Conservation (phyloP, 2,888 invertebrate species). For the Volucella zonaria region DNA sequence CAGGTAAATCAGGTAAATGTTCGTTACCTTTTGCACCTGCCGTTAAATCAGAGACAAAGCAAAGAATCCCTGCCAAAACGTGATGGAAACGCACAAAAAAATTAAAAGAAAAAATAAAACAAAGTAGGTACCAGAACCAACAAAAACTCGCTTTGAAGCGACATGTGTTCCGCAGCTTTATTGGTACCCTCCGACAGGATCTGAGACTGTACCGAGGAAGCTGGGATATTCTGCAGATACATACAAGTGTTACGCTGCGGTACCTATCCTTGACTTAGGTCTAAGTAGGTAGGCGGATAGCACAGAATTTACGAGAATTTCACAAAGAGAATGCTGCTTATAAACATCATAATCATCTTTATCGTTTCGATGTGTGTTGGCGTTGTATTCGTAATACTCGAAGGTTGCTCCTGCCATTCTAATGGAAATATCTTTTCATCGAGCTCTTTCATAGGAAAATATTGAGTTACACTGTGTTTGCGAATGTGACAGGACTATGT, state of each 20-base stretch:
- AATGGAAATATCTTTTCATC: slow-evolving; percentile 14
- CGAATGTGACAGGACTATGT: slow-evolving; percentile 1
- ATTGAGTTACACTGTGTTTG: slow-evolving; percentile 52
- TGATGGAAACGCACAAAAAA: slow-evolving; percentile 37
- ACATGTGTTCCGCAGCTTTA: slow-evolving; percentile 52
- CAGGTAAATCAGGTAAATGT: slow-evolving; percentile 60
- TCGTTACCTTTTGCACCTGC: slow-evolving; percentile 66
- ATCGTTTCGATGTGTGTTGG: neutral
- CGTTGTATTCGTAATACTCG: neutral
- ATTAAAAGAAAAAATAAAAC: neutral
- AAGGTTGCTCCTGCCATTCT: slow-evolving; percentile 11
- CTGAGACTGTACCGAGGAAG: slow-evolving; percentile 52
- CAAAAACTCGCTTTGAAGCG: slow-evolving; percentile 54
- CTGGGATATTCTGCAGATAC: neutral
- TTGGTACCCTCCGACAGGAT: slow-evolving; percentile 8
- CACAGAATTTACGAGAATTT: slow-evolving; percentile 60
- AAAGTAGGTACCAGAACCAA: neutral
- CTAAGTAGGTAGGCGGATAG: slow-evolving; percentile 26
- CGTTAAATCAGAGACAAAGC: slow-evolving; percentile 55
- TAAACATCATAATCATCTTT: slow-evolving; percentile 13
- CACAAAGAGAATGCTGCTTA: slow-evolving; percentile 45
- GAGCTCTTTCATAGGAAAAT: slow-evolving; percentile 34
- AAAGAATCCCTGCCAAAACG: slow-evolving; percentile 36
- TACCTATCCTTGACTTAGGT: too few species aligned
- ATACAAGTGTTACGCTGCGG: neutral